Conservation (phyloP, 2,888 invertebrate genomes). For the Macrosoma leucophasiata region DNA sequence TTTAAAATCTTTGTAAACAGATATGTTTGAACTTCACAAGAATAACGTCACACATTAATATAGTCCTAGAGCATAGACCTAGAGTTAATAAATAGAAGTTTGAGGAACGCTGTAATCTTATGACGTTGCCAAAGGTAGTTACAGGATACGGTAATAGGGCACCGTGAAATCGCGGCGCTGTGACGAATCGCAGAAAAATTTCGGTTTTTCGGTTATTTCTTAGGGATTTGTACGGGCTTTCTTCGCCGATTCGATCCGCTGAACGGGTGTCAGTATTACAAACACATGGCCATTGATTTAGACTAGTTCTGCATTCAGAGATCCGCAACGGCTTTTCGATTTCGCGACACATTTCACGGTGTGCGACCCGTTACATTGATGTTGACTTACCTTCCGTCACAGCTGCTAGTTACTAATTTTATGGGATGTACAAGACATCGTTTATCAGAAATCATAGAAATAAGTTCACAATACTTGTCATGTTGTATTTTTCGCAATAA, state of each 20-base stretch:
- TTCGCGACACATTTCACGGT: constrained; percentile 69
- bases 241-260: constrained; percentile 68
- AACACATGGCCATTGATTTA: constrained; percentile 72
- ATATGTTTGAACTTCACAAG: too few relatives aligned
- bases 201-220: constrained; percentile 77
- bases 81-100: too few relatives aligned
- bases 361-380: constrained; percentile 69
- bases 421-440: constrained; percentile 28
- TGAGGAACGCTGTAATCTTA: too few relatives aligned
- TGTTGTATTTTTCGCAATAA: constrained; percentile 4
- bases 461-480: constrained; percentile 9
- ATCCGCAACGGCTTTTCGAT: constrained; percentile 65
- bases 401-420: constrained; percentile 60
- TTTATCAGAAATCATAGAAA: constrained; percentile 15
- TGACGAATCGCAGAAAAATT: constrained; percentile 75
- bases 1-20: too few relatives aligned
- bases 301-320: constrained; percentile 42
- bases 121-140: constrained; percentile 25
- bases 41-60: too few relatives aligned
- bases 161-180: constrained; percentile 66
- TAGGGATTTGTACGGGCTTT: constrained; percentile 75
- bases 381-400: constrained; percentile 75
- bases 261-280: constrained; percentile 72
- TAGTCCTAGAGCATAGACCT: too few relatives aligned
- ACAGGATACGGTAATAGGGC: constrained; percentile 54